Percentiles rank a stretch among this genome's conserved stretches.
Evolutionary conservation across 2,113 vertebrate genomes (phyloP).

Genomic region (Microcebus ravelobensis): DNA sequence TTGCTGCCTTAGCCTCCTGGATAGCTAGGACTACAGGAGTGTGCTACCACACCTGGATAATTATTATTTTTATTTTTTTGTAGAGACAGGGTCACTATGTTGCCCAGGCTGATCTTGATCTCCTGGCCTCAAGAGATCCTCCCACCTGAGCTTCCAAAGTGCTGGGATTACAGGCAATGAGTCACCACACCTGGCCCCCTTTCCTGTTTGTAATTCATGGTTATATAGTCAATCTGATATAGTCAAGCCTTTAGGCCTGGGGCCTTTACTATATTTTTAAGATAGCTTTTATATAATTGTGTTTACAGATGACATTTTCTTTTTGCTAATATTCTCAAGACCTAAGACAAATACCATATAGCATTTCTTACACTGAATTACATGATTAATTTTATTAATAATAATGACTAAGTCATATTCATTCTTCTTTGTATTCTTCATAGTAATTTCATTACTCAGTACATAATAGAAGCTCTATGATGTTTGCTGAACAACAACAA

Average conservation of each 20-base stretch:
- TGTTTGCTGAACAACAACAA: neutral
- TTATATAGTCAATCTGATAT: neutral
- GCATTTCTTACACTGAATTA: slow-evolving; percentile 24
- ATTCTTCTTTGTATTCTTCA: neutral
- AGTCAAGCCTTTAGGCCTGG: neutral
- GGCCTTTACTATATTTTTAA: neutral
- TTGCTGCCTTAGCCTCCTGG: no score
- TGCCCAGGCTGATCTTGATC: no score
- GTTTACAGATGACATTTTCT: neutral
- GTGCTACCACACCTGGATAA: no score
- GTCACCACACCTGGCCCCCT: neutral
- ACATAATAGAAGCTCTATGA: neutral
- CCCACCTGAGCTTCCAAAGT: no score
- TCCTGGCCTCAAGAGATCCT: no score
- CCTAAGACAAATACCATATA: neutral
- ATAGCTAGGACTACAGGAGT: no score
- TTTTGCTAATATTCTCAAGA: neutral
- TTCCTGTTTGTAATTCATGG: neutral
- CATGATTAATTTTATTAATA: slow-evolving; percentile 27
- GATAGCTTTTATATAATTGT: neutral
- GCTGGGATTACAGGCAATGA: no score
- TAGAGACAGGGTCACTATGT: no score
- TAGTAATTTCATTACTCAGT: neutral
- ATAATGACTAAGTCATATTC: neutral
- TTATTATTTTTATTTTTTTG: no score